These are phyloP conservation scores for Podarcis cretensis DNA, from an alignment of 2,113 vertebrate genomes.

Conservation along the genomic window DNA sequence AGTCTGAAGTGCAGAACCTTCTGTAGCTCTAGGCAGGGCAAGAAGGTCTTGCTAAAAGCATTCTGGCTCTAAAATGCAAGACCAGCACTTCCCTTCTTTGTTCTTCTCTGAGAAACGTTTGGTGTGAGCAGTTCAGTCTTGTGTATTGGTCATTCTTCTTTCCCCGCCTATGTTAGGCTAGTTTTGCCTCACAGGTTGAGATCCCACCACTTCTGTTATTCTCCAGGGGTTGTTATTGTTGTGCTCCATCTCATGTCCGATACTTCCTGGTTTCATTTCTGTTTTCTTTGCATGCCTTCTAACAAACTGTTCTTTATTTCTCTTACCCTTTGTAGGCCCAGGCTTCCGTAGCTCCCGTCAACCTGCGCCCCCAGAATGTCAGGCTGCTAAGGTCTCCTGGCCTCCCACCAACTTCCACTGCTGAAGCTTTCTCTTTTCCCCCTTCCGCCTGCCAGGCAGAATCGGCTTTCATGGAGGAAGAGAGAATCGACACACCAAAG, in stretches of 20 bases:
- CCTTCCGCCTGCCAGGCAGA: constrained; percentile 81
- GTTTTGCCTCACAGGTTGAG: not conserved
- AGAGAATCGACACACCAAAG: constrained; percentile 91
- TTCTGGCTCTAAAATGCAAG: not conserved
- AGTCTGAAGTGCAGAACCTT: not conserved
- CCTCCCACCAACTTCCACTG: constrained; percentile 80
- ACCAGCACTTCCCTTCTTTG: not conserved
- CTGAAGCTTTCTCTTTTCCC: constrained; percentile 87
- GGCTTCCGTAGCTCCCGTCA: constrained; percentile 81
- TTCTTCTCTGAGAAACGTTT: not conserved
- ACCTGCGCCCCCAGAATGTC: constrained; percentile 81
- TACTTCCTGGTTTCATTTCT: not conserved
- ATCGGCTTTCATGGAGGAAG: constrained; percentile 90
- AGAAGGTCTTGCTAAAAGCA: not conserved
- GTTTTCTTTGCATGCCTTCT: fast-evolving
- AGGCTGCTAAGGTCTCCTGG: constrained; percentile 86
- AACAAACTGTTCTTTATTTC: not conserved
- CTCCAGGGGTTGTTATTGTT: not conserved
- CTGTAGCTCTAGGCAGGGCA: not conserved
- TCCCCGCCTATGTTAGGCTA: too few species aligned
- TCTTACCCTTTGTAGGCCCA: constrained; percentile 75
- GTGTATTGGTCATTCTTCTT: not conserved
- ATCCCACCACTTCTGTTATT: too few species aligned
- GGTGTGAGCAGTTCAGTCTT: too few species aligned
- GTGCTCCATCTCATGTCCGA: not conserved